Evolutionary conservation across 2,797 vertebrate genomes (phyloP).

Genomic region (Chaetodon trifasciatus): DNA sequence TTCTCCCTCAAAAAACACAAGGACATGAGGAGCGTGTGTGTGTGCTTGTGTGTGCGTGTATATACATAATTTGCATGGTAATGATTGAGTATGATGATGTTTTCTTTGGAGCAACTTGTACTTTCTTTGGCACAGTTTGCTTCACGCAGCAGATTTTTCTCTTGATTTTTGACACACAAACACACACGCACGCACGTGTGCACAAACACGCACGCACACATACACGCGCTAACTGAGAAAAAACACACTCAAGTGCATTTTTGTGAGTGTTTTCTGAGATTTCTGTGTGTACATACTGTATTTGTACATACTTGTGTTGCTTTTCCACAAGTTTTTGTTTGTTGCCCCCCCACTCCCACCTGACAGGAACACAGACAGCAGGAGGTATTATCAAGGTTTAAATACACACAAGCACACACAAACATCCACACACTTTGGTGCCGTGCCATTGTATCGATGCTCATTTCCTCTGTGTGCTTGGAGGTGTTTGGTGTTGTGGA

Average conservation of each 20-base stretch:
- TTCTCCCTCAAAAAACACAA: slow-evolving; percentile 21
- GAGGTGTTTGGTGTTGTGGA: slow-evolving; percentile 57
- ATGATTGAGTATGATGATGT: slow-evolving; percentile 15
- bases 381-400: slow-evolving; percentile 16
- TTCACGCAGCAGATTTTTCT: slow-evolving; percentile 5
- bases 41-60: not conserved
- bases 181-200: too few species aligned
- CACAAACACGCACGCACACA: not conserved
- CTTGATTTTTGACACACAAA: slow-evolving; percentile 3
- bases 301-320: slow-evolving; percentile 10
- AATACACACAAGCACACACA: slow-evolving; percentile 18
- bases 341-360: not conserved
- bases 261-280: not conserved
- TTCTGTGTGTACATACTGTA: not conserved
- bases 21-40: slow-evolving; percentile 4
- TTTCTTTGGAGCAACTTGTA: slow-evolving; percentile 21
- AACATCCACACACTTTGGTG: not conserved
- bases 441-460: slow-evolving; percentile 28
- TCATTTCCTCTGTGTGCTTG: slow-evolving; percentile 6
- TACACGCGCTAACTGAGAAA: not conserved
- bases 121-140: slow-evolving; percentile 4
- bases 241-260: not conserved
- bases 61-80: slow-evolving; percentile 15
- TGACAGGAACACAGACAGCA: slow-evolving; percentile 25
- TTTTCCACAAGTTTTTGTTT: slow-evolving; percentile 12